Percentiles rank a stretch among this genome's conserved stretches.
These are phyloP conservation scores for Mirounga angustirostris DNA, from an alignment of 2,113 vertebrate species.

Conservation along the genomic window DNA sequence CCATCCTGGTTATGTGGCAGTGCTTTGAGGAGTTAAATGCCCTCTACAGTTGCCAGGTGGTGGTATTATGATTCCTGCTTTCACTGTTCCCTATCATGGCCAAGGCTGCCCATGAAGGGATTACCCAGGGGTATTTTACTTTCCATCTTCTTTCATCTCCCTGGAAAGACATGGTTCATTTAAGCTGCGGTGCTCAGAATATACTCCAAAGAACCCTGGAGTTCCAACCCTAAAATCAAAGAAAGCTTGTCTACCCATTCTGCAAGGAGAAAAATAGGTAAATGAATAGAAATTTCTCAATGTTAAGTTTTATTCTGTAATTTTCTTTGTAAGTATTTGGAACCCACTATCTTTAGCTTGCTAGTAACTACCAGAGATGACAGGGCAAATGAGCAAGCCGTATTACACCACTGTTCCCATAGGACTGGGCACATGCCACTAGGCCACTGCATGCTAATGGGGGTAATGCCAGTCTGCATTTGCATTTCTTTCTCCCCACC, in stretches of 20 bases:
- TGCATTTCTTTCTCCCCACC: too few relatives aligned
- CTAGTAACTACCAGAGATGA: neutral
- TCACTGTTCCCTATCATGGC: neutral
- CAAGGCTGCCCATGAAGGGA: neutral
- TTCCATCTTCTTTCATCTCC: neutral
- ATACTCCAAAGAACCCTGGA: neutral
- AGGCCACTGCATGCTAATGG: neutral
- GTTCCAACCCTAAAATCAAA: neutral
- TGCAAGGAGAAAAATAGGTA: neutral
- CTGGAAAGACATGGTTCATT: neutral
- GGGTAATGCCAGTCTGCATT: neutral
- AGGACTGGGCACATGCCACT: fast-evolving
- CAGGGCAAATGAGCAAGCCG: neutral
- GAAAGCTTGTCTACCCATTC: neutral
- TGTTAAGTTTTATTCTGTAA: neutral
- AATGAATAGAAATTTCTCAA: neutral
- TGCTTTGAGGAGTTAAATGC: neutral
- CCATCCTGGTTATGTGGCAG: neutral
- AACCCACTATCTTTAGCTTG: neutral
- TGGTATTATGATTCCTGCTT: neutral
- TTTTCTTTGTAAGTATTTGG: neutral
- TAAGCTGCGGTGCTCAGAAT: neutral
- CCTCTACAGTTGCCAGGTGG: neutral
- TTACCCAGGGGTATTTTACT: neutral
- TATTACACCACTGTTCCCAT: fast-evolving